Base-by-base conservation (phyloP, 2,888 invertebrate species). In the Agriopis marginaria region DNA sequence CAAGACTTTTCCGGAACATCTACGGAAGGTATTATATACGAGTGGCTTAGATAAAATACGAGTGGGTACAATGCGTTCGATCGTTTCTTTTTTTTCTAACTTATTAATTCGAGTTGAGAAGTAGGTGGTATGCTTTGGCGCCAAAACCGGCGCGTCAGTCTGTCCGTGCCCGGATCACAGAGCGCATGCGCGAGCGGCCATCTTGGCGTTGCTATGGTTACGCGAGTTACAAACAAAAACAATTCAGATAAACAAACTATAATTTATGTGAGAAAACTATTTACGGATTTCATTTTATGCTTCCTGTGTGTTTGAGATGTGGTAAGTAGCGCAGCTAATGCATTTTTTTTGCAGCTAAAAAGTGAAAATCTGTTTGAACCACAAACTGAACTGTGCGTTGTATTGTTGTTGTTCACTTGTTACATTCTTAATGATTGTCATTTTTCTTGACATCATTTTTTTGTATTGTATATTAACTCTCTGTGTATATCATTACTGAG, bases 151-250 rank as follows among this genome's bases (percentile, higher is more conserved):
- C 68, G 39, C 87, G 81, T 79, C 89, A 91, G 91, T 91, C 81
- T 77, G 75, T 77, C 76, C 80, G 83, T 80, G 85, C 72, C 77
- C 82, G 81, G 81, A 77, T 65, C 63, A 69, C 79, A 62, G 85
- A 77, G 84, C 89, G 90, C 90, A 89, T 89, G 91, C 89, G 88
- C 79, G 73, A 66, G 61, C 77, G 77, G 88, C 87, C 87, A 87
- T 89, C 77, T 87, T 88, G 74, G 74, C 76, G 89, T 92, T 88
- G 85, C 83, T 80, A 90, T 90, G 86, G 89, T 86, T 79, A 91
- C 89, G 87, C 75, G 85, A 79, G 83, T 70, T 80, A 82, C 83
- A 86, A 82, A 83, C 83, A 87, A 88, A 86, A 82, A 83, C 56
- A 67, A 47, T 32, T 11, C 10, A 61, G 40, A 82, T 82, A 76